These are phyloP conservation scores for Solenodon paradoxus DNA, from an alignment of 2,113 vertebrate species.

Conservation along the genomic window DNA sequence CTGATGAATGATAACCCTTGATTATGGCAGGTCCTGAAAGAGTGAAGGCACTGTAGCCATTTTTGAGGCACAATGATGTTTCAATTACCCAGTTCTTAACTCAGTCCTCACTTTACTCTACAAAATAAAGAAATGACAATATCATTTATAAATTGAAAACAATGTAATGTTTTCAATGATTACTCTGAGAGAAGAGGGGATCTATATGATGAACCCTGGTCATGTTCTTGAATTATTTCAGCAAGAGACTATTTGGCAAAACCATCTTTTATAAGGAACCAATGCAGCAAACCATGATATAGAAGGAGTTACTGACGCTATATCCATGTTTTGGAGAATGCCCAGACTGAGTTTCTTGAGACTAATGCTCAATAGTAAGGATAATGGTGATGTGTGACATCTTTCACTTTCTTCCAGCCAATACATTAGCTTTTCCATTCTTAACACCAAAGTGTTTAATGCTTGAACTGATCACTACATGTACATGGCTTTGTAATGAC, in stretches of 20 bases:
- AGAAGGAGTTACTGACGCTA: background rate
- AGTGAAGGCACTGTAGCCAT: background rate
- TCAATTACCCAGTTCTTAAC: background rate
- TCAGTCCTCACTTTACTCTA: background rate
- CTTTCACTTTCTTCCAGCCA: background rate
- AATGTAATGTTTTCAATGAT: background rate
- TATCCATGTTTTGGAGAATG: background rate
- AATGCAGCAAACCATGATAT: background rate
- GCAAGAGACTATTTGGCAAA: background rate
- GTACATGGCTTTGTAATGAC: background rate
- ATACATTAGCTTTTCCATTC: background rate
- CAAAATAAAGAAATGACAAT: background rate
- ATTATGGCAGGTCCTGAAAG: background rate
- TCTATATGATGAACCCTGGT: background rate
- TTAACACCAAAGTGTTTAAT: background rate
- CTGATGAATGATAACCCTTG: background rate
- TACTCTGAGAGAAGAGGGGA: background rate
- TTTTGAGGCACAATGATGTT: background rate
- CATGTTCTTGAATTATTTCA: background rate
- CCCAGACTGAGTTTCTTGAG: background rate
- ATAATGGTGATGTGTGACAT: background rate
- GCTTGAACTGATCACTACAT: background rate
- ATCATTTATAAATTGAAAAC: background rate
- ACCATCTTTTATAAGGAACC: background rate
- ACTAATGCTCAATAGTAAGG: background rate